Evolutionary conservation across 2,797 vertebrate species (phyloP), one percentile per base, ranked within the genome.

Genomic region (Intellagama lesueurii): DNA sequence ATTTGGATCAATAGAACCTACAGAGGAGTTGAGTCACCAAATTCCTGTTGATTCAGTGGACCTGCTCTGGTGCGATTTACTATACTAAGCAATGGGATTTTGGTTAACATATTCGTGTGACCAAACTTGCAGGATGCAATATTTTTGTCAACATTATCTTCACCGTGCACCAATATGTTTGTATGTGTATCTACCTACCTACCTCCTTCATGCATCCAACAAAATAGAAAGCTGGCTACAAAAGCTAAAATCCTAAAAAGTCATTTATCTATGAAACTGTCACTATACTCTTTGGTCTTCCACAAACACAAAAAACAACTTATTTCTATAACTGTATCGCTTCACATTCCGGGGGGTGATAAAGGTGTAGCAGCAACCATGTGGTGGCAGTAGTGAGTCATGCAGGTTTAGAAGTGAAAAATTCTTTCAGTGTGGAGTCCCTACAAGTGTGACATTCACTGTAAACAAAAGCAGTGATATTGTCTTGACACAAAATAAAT

Each of bases 381-480:
- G 89, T 81, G 96, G 94, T 97, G 97, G 96, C 97, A 97, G 92
- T 92, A 92, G 83, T 3, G 88, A 94, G 94, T 93, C 93, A 90
- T 56, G 88, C 80, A 94, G 94, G 44, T 81, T 56, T 3, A 1
- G 1, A 68, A 80, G 1, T 19, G 26, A 83, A 82, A 47, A 28
- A 0, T 0, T 44, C 77, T 6, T 22, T 1, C 78, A 1, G 32
- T n/a, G 16, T 4, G 0, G 0, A 1, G 79, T 26, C 60, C 30
- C 47, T 47, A 1, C 9, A 22, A 82, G 0, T 0, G 0, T 26
- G 22, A 85, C 83, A 82, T 91, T 56, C 49, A 22, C 26, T 66
- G 24, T 44, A 87, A 75, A 86, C 40, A 4, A 0, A 28, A 90
- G 68, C 60, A 77, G 0, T 1, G 44, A 12, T 12, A 22, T 9